Percentiles rank a stretch among this genome's conserved stretches.
These are phyloP conservation scores for Clarias macrocephalus DNA, from an alignment of 2,113 vertebrate species.

Conservation along the genomic window DNA sequence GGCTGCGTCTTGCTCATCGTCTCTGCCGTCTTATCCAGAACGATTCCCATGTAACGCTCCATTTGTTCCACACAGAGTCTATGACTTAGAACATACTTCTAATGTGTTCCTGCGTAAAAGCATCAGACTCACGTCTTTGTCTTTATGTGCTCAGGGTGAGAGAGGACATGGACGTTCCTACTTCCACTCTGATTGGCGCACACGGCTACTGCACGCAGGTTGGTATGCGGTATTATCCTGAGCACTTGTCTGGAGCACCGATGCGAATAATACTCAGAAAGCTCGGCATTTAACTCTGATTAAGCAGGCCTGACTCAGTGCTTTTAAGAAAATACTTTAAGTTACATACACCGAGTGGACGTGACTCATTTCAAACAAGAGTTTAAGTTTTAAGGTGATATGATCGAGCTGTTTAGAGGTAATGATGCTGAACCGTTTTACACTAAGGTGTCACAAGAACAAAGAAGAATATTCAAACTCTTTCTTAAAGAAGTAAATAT, in stretches of 20 bases:
- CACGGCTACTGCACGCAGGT: slow-evolving; percentile 97
- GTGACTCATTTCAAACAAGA: background rate
- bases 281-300: too few species aligned
- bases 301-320: background rate
- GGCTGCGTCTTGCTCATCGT: slow-evolving; percentile 87
- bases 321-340: background rate
- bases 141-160: slow-evolving; percentile 74
- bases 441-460: background rate
- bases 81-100: background rate
- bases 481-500: background rate
- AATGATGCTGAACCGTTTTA: background rate
- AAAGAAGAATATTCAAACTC: background rate
- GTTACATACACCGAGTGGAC: background rate
- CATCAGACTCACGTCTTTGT: slow-evolving; percentile 17
- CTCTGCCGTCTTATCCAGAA: slow-evolving; percentile 87
- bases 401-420: background rate
- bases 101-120: background rate
- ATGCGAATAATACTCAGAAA: background rate
- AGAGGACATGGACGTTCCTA: slow-evolving; percentile 87
- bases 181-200: slow-evolving; percentile 83
- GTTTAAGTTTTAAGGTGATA: too few species aligned
- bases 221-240: background rate
- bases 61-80: background rate
- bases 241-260: background rate
- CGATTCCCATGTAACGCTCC: slow-evolving; percentile 79